A percentile compares a stretch with the other conserved stretches of the same genome.
phyloP scores from a whole-genome alignment of 1,140 invertebrate species.

The Cydia strobilella region DNA sequence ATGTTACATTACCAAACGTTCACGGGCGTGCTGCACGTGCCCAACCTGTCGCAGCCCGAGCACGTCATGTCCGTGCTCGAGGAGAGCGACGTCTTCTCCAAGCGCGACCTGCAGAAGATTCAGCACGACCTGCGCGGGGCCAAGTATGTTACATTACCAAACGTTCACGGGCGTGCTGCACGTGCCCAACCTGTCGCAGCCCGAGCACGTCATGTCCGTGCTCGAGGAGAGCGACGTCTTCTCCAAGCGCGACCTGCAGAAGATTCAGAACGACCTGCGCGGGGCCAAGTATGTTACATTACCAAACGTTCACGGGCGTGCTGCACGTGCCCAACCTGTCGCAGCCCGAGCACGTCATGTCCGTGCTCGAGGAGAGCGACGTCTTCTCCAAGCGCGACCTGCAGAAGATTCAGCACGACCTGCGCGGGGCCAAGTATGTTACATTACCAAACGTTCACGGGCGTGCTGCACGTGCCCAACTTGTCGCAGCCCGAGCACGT shows the following conservation, averaged over 20 bases:
- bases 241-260: slow-evolving; percentile 87
- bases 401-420: slow-evolving; percentile 86
- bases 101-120: slow-evolving; percentile 89
- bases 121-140: slow-evolving; percentile 88
- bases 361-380: slow-evolving; percentile 92
- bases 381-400: slow-evolving; percentile 91
- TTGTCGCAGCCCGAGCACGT: slow-evolving; percentile 92
- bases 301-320: slow-evolving; percentile 93
- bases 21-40: slow-evolving; percentile 93
- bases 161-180: slow-evolving; percentile 95
- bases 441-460: too few species aligned
- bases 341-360: slow-evolving; percentile 90
- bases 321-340: slow-evolving; percentile 96
- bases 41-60: slow-evolving; percentile 92
- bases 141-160: too few species aligned
- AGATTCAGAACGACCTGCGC: slow-evolving; percentile 87
- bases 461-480: slow-evolving; percentile 94
- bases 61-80: slow-evolving; percentile 93
- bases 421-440: slow-evolving; percentile 89
- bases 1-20: too few species aligned
- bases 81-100: slow-evolving; percentile 90
- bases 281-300: slow-evolving; percentile 90
- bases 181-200: slow-evolving; percentile 92
- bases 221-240: slow-evolving; percentile 93
- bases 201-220: slow-evolving; percentile 92